phyloP scores from a whole-genome alignment of 2,113 vertebrate genomes.

The Syngnathus typhle region DNA sequence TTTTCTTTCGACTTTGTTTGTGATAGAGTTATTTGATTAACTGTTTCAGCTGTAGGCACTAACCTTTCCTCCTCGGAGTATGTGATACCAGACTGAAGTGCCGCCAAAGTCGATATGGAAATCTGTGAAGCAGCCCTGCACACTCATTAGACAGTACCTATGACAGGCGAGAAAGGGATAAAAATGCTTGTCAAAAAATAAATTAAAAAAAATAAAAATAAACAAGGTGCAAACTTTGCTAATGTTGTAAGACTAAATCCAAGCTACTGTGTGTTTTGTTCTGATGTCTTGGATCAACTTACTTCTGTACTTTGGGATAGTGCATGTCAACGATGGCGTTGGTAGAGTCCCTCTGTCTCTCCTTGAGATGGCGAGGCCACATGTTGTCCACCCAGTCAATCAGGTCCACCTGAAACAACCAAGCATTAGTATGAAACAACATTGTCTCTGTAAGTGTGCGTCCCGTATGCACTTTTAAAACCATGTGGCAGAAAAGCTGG shows the following conservation, averaged over 20 bases:
- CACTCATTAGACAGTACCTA: constrained; percentile 98
- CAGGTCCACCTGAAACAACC: constrained; percentile 83
- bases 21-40: background rate
- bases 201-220: background rate
- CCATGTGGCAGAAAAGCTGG: background rate
- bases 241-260: background rate
- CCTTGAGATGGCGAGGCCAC: constrained; percentile 97
- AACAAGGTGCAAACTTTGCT: background rate
- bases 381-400: constrained; percentile 99
- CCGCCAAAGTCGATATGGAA: constrained; percentile 98
- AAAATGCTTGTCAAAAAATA: background rate
- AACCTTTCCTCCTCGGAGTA: constrained; percentile 95
- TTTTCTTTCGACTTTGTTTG: background rate
- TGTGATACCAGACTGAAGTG: constrained; percentile 98
- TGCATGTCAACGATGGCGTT: constrained; percentile 98
- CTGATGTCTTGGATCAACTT: constrained; percentile 31
- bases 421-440: background rate
- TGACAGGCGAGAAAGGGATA: background rate
- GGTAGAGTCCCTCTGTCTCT: constrained; percentile 93
- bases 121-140: constrained; percentile 97
- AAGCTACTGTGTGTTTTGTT: background rate
- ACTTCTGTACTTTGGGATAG: constrained; percentile 99
- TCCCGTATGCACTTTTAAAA: background rate
- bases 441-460: background rate
- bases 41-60: constrained; percentile 16